These are phyloP conservation scores for Leptopterna dolabrata DNA, from an alignment of 2,888 invertebrate genomes.

Conservation along the genomic window DNA sequence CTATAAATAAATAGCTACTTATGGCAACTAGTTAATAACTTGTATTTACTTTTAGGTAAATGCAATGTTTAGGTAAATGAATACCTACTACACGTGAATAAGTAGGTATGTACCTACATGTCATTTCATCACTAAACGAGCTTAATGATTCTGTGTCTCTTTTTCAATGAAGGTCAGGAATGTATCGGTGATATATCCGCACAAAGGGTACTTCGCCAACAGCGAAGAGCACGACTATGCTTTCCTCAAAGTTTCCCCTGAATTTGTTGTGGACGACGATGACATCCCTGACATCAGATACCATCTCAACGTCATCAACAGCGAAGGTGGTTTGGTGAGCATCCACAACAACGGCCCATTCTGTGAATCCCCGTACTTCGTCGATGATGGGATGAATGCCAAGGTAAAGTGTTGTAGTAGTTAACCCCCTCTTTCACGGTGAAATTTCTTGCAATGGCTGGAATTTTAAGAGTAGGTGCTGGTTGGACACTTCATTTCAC, in stretches of 20 bases:
- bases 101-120: too few species aligned
- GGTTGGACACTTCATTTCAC: too few species aligned
- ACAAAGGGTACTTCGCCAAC: constrained; percentile 31
- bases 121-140: too few species aligned
- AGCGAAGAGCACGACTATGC: constrained; percentile 42
- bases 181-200: constrained; percentile 33
- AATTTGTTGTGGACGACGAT: constrained; percentile 40
- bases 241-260: constrained; percentile 20
- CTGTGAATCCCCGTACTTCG: constrained; percentile 43
- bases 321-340: constrained; percentile 39
- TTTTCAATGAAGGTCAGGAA: constrained; percentile 11
- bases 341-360: constrained; percentile 45
- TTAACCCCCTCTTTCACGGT: too few species aligned
- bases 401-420: not conserved
- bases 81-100: too few species aligned
- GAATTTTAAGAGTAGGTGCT: too few species aligned
- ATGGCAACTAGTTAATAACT: too few species aligned
- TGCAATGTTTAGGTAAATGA: too few species aligned
- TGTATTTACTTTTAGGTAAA: too few species aligned
- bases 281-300: constrained; percentile 26
- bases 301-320: constrained; percentile 44
- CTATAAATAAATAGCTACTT: too few species aligned
- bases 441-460: too few species aligned
- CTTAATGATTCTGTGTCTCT: not conserved
- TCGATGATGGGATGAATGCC: constrained; percentile 30